These are phyloP conservation scores for Chionis minor DNA, from an alignment of 2,113 vertebrate genomes.

Conservation along the genomic window DNA sequence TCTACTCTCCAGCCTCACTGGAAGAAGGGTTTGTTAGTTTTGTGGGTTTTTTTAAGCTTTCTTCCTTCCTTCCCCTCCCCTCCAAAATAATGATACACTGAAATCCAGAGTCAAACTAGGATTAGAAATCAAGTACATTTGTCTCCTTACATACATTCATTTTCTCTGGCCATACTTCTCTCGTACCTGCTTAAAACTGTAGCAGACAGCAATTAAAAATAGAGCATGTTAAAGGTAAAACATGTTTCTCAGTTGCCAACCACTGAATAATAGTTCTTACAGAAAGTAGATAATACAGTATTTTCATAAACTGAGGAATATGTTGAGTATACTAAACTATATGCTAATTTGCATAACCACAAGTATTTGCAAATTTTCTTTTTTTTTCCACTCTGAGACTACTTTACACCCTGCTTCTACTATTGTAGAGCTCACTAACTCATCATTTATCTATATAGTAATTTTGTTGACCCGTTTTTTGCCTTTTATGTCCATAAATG, in stretches of 20 bases:
- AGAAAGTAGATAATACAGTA: neutral
- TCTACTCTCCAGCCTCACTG: neutral
- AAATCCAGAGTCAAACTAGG: neutral
- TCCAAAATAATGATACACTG: neutral
- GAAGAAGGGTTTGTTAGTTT: neutral
- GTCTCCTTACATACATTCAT: neutral
- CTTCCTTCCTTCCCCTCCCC: neutral
- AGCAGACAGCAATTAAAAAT: neutral
- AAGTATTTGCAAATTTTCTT: neutral
- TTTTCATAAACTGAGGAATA: neutral
- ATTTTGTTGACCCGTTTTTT: neutral
- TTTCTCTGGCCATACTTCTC: neutral
- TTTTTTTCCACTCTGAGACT: neutral
- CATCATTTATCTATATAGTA: neutral
- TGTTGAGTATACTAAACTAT: neutral
- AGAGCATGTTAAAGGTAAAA: neutral
- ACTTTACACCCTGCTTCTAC: neutral
- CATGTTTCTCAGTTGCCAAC: neutral
- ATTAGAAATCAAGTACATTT: neutral
- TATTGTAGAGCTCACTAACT: neutral
- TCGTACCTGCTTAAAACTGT: neutral
- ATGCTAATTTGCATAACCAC: neutral
- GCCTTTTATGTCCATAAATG: neutral
- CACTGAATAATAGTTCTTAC: neutral
- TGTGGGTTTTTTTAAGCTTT: neutral